phyloP scores from a whole-genome alignment of 2,888 invertebrate species.

The Pterostichus madidus region DNA sequence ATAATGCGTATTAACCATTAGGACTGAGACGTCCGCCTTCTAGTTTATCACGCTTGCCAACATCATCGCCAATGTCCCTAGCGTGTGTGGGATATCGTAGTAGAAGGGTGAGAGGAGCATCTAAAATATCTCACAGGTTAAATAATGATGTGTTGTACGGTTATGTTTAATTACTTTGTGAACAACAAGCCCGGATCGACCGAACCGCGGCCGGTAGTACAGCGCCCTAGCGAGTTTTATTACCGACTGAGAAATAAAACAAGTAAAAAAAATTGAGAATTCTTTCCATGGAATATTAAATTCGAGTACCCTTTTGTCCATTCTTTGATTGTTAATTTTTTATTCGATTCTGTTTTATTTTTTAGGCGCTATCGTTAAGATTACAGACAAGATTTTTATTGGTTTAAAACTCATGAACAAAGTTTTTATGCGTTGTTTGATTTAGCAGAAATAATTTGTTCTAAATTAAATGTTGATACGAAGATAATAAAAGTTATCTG shows the following conservation, averaged over 20 bases:
- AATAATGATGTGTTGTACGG: slow-evolving; percentile 63
- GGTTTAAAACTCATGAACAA: slow-evolving; percentile 40
- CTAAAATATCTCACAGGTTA: slow-evolving; percentile 53
- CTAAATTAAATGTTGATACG: slow-evolving; percentile 62
- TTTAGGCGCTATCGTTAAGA: slow-evolving; percentile 57
- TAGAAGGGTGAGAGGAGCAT: not conserved
- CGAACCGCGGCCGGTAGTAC: slow-evolving; percentile 47
- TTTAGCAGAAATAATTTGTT: slow-evolving; percentile 63
- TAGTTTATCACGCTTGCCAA: slow-evolving; percentile 73
- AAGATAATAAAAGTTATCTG: slow-evolving; percentile 61
- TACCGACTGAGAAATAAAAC: slow-evolving; percentile 55
- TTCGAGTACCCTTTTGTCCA: slow-evolving; percentile 46
- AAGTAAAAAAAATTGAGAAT: slow-evolving; percentile 49
- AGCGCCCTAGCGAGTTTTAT: slow-evolving; percentile 43
- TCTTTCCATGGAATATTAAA: slow-evolving; percentile 59
- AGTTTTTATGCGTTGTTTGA: slow-evolving; percentile 49
- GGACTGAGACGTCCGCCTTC: slow-evolving; percentile 72
- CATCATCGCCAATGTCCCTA: slow-evolving; percentile 58
- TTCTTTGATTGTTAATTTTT: slow-evolving; percentile 46
- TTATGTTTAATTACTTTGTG: slow-evolving; percentile 62
- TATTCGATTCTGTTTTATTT: slow-evolving; percentile 39
- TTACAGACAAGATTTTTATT: slow-evolving; percentile 48
- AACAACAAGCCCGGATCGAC: slow-evolving; percentile 51
- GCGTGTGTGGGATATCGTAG: not conserved
- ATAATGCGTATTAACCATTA: slow-evolving; percentile 63